A percentile compares a stretch with the other conserved stretches of the same genome.
These are phyloP conservation scores for Agelas oroides DNA, from an alignment of 37 sponge, comb jelly and placozoan species.

Conservation along the genomic window DNA sequence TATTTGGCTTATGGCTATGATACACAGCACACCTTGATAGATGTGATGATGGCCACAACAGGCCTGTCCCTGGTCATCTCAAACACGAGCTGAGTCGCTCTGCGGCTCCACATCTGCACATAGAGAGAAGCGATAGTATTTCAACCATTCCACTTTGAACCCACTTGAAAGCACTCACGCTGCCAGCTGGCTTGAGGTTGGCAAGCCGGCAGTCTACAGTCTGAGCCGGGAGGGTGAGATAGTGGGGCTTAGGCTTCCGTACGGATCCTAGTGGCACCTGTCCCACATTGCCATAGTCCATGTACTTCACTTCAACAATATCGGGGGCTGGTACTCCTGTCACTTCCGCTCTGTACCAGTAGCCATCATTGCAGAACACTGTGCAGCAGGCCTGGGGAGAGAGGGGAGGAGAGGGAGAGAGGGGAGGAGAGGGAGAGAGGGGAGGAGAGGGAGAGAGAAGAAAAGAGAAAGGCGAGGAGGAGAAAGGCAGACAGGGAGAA, in stretches of 20 bases:
- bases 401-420: neutral
- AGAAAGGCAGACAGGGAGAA: too few relatives aligned
- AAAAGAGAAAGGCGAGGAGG: too few relatives aligned
- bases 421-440: neutral
- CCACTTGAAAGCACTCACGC: conserved; percentile 23
- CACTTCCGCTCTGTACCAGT: conserved; percentile 74
- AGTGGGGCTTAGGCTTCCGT: conserved; percentile 35
- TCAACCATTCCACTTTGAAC: too few relatives aligned
- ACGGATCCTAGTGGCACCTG: conserved; percentile 29
- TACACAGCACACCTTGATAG: conserved; percentile 21
- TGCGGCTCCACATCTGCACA: conserved; percentile 48
- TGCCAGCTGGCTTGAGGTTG: conserved; percentile 65
- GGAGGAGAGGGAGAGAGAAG: neutral
- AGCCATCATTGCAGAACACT: conserved; percentile 63
- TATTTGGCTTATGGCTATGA: too few relatives aligned
- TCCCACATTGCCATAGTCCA: conserved; percentile 80
- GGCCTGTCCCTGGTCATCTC: conserved; percentile 70
- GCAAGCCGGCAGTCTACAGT: conserved; percentile 61
- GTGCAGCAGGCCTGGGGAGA: conserved; percentile 70
- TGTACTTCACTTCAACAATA: conserved; percentile 59
- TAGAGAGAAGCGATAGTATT: too few relatives aligned
- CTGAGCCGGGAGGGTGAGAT: conserved; percentile 74
- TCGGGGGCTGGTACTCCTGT: conserved; percentile 15
- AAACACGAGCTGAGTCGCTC: conserved; percentile 34
- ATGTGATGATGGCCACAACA: conserved; percentile 43